Conservation (phyloP, 2,888 invertebrate genomes). For the Trachelus iudaicus region DNA sequence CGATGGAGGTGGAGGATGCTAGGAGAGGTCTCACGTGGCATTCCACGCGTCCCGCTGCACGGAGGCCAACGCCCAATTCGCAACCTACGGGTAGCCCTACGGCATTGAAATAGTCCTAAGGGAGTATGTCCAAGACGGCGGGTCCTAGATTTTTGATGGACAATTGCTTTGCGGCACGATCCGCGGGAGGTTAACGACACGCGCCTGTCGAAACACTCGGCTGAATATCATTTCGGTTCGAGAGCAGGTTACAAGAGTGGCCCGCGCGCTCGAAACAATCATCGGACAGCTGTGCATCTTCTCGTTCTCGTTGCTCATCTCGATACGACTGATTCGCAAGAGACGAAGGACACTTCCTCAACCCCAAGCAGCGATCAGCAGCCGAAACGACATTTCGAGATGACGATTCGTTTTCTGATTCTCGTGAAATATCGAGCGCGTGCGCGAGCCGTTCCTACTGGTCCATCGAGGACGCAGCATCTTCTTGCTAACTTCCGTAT, state of each 20-base stretch:
- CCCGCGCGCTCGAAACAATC: constrained; percentile 13
- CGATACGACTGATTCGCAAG: no score
- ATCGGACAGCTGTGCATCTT: constrained; percentile 4
- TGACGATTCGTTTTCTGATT: no score
- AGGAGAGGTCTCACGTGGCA: constrained; percentile 12
- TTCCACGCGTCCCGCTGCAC: constrained; percentile 20
- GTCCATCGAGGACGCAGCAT: no score
- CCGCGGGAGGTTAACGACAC: constrained; percentile 60
- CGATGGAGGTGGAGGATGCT: constrained; percentile 4
- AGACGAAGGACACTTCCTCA: no score
- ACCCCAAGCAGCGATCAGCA: no score
- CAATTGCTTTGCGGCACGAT: constrained; percentile 50
- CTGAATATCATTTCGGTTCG: constrained; percentile 53
- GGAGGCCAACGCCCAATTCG: constrained; percentile 57
- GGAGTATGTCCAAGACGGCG: constrained; percentile 25
- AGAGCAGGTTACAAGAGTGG: constrained; percentile 26
- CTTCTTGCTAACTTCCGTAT: no score
- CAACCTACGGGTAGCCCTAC: constrained; percentile 40
- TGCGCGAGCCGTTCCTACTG: no score
- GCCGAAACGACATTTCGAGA: no score
- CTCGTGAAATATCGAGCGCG: no score
- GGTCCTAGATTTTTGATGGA: constrained; percentile 43
- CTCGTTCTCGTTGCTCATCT: no score
- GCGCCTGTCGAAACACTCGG: constrained; percentile 54
- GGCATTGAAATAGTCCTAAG: constrained; percentile 35